Evolutionary conservation across 2,113 vertebrate species (phyloP).

Genomic region (Salvelinus namaycush): DNA sequence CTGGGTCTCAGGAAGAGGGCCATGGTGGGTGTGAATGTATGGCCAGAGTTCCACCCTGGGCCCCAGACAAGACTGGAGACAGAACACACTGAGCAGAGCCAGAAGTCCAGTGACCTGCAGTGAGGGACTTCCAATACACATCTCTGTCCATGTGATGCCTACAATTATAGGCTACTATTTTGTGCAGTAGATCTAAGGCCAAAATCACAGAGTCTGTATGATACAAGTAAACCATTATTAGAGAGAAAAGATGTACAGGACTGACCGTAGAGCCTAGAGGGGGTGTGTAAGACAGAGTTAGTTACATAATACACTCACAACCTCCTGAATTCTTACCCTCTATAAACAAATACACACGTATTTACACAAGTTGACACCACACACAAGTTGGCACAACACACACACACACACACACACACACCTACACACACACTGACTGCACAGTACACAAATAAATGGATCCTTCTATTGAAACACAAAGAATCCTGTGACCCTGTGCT

Average conservation of each 20-base stretch:
- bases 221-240: too few species aligned
- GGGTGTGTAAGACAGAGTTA: background rate
- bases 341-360: background rate
- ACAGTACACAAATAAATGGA: constrained; percentile 13
- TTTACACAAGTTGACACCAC: background rate
- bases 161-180: too few species aligned
- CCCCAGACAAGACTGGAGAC: background rate
- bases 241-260: too few species aligned
- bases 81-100: background rate
- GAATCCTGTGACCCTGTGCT: background rate
- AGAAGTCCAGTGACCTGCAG: too few species aligned
- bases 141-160: too few species aligned
- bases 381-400: background rate
- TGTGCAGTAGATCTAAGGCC: too few species aligned
- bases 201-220: too few species aligned
- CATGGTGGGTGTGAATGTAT: too few species aligned
- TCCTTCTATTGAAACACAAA: constrained; percentile 13
- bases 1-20: too few species aligned
- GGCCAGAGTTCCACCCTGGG: too few species aligned
- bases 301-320: background rate
- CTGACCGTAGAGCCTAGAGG: background rate
- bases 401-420: background rate
- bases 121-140: too few species aligned
- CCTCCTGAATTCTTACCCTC: background rate
- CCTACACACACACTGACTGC: background rate